Percentiles rank a stretch among this genome's conserved stretches.
Conservation (phyloP, 2,113 vertebrate species). For the Pontoporia blainvillei region DNA sequence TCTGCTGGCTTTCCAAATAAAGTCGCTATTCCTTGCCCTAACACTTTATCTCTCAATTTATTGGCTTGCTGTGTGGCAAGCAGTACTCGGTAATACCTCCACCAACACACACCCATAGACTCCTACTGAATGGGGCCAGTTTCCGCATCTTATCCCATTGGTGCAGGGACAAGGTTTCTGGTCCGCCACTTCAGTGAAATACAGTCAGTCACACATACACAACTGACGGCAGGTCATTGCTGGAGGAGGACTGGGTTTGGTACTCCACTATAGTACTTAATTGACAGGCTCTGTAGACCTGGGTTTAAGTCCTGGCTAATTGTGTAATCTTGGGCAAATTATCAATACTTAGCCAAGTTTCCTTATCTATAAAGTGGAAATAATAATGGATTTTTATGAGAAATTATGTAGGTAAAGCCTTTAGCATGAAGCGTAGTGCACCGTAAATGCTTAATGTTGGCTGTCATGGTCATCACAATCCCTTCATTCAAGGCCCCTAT, state of each 20-base stretch:
- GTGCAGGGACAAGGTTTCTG: background rate
- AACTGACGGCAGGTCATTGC: background rate
- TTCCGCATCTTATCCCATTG: background rate
- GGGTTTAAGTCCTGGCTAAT: background rate
- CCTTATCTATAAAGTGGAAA: background rate
- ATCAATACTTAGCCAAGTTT: background rate
- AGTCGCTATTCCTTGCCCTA: background rate
- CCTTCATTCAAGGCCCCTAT: background rate
- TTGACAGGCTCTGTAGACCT: background rate
- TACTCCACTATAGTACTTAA: background rate
- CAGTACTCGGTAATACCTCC: background rate
- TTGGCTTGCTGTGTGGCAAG: background rate
- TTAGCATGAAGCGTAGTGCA: background rate
- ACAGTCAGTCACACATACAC: background rate
- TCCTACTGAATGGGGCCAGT: background rate
- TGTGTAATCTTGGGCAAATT: background rate
- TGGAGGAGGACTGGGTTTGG: background rate
- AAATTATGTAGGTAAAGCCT: background rate
- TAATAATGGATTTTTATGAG: background rate
- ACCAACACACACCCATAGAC: background rate
- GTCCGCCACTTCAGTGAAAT: background rate
- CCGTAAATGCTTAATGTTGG: background rate
- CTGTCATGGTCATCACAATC: background rate
- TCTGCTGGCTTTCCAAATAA: background rate
- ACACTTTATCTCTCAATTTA: background rate